phyloP scores from a whole-genome alignment of 2,797 vertebrate species.

The Rhinella marina region DNA sequence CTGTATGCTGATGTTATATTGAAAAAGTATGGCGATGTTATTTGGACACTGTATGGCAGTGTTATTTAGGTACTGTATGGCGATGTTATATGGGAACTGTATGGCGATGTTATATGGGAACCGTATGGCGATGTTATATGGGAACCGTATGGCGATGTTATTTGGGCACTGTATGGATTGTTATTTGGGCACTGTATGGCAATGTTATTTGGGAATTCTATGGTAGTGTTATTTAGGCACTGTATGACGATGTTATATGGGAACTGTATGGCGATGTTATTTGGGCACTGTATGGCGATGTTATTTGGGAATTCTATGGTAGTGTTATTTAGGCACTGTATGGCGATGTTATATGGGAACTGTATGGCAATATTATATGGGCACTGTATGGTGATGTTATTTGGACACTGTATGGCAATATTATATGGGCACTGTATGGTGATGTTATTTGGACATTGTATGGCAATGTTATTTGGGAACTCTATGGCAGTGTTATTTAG shows the following conservation, averaged over 20 bases:
- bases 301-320: not conserved
- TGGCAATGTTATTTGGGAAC: not conserved
- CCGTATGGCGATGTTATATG: not conserved
- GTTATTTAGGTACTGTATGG: not conserved
- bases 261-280: not conserved
- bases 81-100: not conserved
- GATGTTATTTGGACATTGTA: not conserved
- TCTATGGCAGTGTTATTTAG: not conserved
- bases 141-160: not conserved
- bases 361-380: not conserved
- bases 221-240: too few species aligned
- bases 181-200: too few species aligned
- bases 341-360: not conserved
- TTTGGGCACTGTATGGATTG: not conserved
- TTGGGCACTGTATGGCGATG: not conserved
- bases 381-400: not conserved
- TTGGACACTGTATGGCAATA: not conserved
- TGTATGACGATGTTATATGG: not conserved
- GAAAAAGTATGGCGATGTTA: not conserved
- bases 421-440: too few species aligned
- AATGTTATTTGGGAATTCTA: too few species aligned
- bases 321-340: not conserved
- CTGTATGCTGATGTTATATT: not conserved
- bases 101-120: not conserved
- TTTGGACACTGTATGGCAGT: not conserved